Percentiles rank a stretch among this genome's conserved stretches.
Evolutionary conservation across 2,888 invertebrate species (phyloP).

Genomic region (Stenoptilia bipunctidactyla): DNA sequence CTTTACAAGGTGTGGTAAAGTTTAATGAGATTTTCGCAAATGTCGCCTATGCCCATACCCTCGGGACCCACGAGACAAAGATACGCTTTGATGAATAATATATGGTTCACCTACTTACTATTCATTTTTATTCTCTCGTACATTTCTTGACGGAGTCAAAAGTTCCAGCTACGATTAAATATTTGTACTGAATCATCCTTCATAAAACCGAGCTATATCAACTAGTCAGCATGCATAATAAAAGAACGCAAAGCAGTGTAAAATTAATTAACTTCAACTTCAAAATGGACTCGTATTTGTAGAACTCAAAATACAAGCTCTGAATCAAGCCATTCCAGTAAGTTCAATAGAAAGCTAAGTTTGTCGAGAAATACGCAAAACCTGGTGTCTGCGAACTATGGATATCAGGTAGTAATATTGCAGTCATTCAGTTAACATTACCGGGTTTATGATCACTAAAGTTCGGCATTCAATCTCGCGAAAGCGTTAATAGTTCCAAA

Average conservation of each 20-base stretch:
- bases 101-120: background rate
- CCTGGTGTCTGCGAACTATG: background rate
- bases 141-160: too few species aligned
- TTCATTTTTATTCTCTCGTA: background rate
- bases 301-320: slow-evolving; percentile 58
- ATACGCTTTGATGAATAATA: background rate
- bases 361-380: slow-evolving; percentile 32
- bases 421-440: background rate
- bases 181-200: slow-evolving; percentile 24
- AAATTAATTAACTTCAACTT: slow-evolving; percentile 34
- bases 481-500: slow-evolving; percentile 51
- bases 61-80: background rate
- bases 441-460: background rate
- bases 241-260: slow-evolving; percentile 67
- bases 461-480: slow-evolving; percentile 1
- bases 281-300: slow-evolving; percentile 21
- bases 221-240: slow-evolving; percentile 65
- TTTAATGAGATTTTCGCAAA: slow-evolving; percentile 1
- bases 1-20: slow-evolving; percentile 1
- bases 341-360: slow-evolving; percentile 25
- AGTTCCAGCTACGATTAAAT: too few species aligned
- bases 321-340: slow-evolving; percentile 65
- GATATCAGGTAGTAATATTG: background rate
- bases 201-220: slow-evolving; percentile 43
- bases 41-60: background rate